phyloP scores from a whole-genome alignment of 2,888 invertebrate genomes.

The Drosophila prostipennis region DNA sequence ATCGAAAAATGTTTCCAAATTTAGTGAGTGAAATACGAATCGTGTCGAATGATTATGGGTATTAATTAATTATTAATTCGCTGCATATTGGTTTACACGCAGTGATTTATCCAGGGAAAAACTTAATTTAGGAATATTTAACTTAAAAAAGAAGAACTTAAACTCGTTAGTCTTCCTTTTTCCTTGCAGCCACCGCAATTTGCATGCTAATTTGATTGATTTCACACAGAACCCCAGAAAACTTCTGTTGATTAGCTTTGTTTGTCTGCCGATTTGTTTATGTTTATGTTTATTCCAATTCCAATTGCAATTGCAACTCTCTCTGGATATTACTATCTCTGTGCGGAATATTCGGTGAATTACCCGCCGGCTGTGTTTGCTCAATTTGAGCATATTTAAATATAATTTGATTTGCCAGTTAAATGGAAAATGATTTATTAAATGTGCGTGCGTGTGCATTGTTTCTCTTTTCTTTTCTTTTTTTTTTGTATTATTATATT shows the following conservation, averaged over 20 bases:
- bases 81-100: background rate
- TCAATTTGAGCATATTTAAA: slow-evolving; percentile 53
- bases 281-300: slow-evolving; percentile 3
- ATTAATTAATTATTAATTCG: slow-evolving; percentile 8
- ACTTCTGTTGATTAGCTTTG: slow-evolving; percentile 24
- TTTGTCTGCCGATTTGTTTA: slow-evolving; percentile 15
- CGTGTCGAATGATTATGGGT: slow-evolving; percentile 3
- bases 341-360: background rate
- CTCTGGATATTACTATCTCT: background rate
- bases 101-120: background rate
- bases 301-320: background rate
- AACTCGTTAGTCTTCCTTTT: background rate
- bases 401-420: slow-evolving; percentile 59
- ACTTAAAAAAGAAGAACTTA: too few species aligned
- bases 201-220: slow-evolving; percentile 37
- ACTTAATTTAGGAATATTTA: background rate
- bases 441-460: slow-evolving; percentile 14
- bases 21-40: background rate
- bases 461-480: background rate
- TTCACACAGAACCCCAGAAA: slow-evolving; percentile 15
- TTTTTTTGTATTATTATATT: slow-evolving; percentile 4
- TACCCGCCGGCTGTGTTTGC: slow-evolving; percentile 33
- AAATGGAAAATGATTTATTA: slow-evolving; percentile 58
- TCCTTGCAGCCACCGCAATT: slow-evolving; percentile 22
- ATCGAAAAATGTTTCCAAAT: background rate